Conservation (phyloP, 2,113 vertebrate genomes). For the Pangasianodon gigas region DNA sequence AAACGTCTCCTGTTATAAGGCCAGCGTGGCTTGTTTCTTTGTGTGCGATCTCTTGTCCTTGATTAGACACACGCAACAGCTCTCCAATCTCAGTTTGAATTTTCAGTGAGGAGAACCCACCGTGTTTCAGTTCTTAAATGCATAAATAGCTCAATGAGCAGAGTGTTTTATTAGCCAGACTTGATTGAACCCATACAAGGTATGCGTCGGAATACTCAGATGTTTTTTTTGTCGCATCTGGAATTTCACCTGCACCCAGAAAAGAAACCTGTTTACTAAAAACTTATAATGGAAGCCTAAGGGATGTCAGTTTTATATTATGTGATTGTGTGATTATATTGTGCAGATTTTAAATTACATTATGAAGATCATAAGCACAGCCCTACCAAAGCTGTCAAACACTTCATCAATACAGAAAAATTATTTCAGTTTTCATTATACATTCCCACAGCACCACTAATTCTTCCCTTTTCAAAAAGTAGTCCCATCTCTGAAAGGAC, state of each 20-base stretch:
- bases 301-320: not conserved
- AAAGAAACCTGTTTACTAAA: not conserved
- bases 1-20: constrained; percentile 53
- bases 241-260: not conserved
- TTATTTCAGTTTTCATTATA: not conserved
- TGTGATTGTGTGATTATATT: not conserved
- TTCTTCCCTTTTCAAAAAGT: not conserved
- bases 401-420: not conserved
- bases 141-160: constrained; percentile 9
- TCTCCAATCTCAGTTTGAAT: constrained; percentile 17
- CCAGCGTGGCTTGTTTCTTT: constrained; percentile 39
- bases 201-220: not conserved
- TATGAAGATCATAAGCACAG: not conserved
- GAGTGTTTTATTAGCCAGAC: not conserved
- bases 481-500: not conserved
- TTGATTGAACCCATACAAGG: not conserved
- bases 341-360: not conserved
- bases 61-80: constrained; percentile 39
- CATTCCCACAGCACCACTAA: not conserved
- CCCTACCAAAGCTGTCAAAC: not conserved
- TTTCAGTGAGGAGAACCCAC: not conserved
- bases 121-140: constrained; percentile 2
- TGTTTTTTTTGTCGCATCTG: not conserved
- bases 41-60: constrained; percentile 42
- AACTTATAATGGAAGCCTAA: not conserved